These are phyloP conservation scores for Sebastes alutus DNA, from an alignment of 2,797 vertebrate genomes.

Conservation along the genomic window DNA sequence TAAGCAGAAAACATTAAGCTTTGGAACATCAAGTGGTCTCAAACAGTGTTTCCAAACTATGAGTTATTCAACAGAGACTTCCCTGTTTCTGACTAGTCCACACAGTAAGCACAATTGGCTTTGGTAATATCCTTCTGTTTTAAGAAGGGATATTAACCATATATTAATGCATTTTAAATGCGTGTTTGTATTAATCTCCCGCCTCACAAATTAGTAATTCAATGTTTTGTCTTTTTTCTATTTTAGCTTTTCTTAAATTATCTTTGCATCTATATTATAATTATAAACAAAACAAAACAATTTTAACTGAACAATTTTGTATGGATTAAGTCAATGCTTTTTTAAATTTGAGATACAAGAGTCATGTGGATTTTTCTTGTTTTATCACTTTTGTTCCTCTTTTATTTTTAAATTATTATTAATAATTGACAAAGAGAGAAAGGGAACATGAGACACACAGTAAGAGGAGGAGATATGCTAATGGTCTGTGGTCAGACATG, in stretches of 20 bases:
- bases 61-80: not conserved
- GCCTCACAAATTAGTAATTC: not conserved
- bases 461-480: not conserved
- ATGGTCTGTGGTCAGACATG: not conserved
- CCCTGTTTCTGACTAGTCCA: not conserved
- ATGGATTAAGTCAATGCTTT: not conserved
- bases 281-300: not conserved
- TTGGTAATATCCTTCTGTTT: not conserved
- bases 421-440: not conserved
- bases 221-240: not conserved
- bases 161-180: not conserved
- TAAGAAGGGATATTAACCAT: not conserved
- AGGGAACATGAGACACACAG: not conserved
- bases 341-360: not conserved
- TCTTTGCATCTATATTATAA: not conserved
- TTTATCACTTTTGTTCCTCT: not conserved
- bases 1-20: not conserved
- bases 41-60: not conserved
- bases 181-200: not conserved
- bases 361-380: not conserved
- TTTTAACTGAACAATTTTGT: not conserved
- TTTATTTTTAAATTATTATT: not conserved
- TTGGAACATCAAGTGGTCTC: slow-evolving; percentile 1
- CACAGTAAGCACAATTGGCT: not conserved
- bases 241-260: not conserved